Evolutionary conservation across 1,140 invertebrate genomes (phyloP), one percentile per base, ranked within the genome.

Genomic region (Drosophila nebulosa): DNA sequence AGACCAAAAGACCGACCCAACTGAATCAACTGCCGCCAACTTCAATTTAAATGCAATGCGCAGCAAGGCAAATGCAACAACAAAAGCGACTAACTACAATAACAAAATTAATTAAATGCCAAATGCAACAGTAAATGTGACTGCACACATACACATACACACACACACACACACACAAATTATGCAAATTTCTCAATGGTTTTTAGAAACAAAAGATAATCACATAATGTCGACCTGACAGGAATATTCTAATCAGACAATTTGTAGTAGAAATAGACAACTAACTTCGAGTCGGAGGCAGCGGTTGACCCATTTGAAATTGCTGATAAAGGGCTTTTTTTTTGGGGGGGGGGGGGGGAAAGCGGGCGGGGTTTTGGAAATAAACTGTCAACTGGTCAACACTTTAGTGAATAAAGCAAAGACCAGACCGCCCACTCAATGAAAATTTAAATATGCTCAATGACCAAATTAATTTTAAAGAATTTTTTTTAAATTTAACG

Each of bases 101-200:
- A 56, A 57, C 52, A 77, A 74, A 77, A 56, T 78, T 86, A 85
- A 85, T 85, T 86, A 85, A 76, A 85, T 85, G 81, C 78, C 74
- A 80, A 68, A 78, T 64, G 39, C 60, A 74, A 64, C 55, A 35
- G 62, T 61, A 60, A 84, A 72, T 74, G 39, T 74, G 39, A 50
- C 57, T 68, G 69, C 59, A 59, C 51, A 63, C 39, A 64, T n/a
- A n/a, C n/a, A n/a, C n/a, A n/a, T n/a, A n/a, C n/a, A n/a, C n/a
- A n/a, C n/a, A n/a, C n/a, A n/a, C n/a, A n/a, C n/a, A n/a, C n/a
- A 73, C 59, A 59, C 51, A 63, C 39, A 64, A 74, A 32, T 61
- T 74, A 79, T 84, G 80, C 65, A 69, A 79, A 79, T 84, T 58
- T 22, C 27, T 24, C 0, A 21, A 36, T 60, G 58, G 57, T 21